Evolutionary conservation across 2,113 vertebrate genomes (phyloP), one percentile per base, ranked within the genome.

Genomic region (Siphamia tubifer): DNA sequence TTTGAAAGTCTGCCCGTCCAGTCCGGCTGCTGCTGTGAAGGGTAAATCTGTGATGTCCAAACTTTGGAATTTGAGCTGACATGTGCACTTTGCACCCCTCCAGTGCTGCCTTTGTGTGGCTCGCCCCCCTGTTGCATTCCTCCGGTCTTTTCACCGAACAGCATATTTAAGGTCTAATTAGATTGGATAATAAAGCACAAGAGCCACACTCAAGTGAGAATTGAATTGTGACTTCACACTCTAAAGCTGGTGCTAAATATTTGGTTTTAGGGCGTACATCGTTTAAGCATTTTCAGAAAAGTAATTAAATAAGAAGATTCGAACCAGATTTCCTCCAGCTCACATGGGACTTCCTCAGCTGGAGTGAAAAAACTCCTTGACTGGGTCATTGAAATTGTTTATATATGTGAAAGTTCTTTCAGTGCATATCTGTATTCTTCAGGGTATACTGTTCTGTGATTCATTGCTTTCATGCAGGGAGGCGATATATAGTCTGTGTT

Each of bases 41-140:
- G 57, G 68, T 66, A 40, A 66, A 70, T 64, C 64, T 35, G 65
- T 76, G 76, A 86, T 79, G 84, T 85, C 81, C 82, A 77, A 87
- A 85, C 86, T 87, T 79, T 86, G 82, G 87, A 85, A 90, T 87
- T 68, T 9, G 47, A 79, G 75, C 87, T 87, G 87, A 82, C 83
- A 69, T 67, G 75, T 88, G 81, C 79, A 80, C 86, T 84, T 77
- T 85, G 81, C 77, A 67, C 84, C 77, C 77, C 76, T 70, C 43
- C 24, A 64, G 32, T 77, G 56, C 15, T 27, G 79, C 72, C 67
- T 72, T 84, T 88, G 77, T 88, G 63, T 42, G 34, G 34, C 48
- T 51, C 8, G 13, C 54, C 45, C 42, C 19, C 58, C 27, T 11
- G 3, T 67, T 2, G 15, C 77, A 86, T 84, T 86, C 83, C 81